A percentile compares a stretch with the other conserved stretches of the same genome.
Evolutionary conservation across 2,888 invertebrate species (phyloP).

Genomic region (Drosophila paucipuncta): DNA sequence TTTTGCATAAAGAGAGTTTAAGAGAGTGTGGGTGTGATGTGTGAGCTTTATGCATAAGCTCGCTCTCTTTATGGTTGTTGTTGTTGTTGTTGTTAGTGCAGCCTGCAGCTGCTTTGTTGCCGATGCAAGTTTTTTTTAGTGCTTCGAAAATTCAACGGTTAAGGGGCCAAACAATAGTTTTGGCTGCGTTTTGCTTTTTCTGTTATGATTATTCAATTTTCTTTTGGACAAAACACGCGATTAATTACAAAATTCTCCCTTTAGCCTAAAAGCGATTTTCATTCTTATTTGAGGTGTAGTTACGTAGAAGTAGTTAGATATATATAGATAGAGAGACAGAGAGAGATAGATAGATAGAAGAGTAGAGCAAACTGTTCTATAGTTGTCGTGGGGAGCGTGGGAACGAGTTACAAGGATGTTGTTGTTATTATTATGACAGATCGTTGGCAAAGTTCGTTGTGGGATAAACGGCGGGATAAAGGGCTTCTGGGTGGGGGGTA

Average conservation of each 20-base stretch:
- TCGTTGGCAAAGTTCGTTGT: slow-evolving; percentile 54
- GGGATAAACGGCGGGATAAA: slow-evolving; percentile 53
- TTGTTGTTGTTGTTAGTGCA: neutral
- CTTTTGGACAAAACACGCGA: slow-evolving; percentile 53
- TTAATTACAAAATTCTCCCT: slow-evolving; percentile 85
- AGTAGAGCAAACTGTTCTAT: slow-evolving; percentile 70
- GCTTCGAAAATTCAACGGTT: slow-evolving; percentile 81
- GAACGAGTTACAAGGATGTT: slow-evolving; percentile 67
- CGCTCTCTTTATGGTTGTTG: slow-evolving; percentile 8
- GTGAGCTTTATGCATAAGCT: slow-evolving; percentile 19
- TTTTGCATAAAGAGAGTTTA: slow-evolving; percentile 12
- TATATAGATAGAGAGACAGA: slow-evolving; percentile 36
- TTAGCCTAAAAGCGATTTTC: slow-evolving; percentile 84
- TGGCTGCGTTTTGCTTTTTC: slow-evolving; percentile 48
- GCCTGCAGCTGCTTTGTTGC: slow-evolving; percentile 56
- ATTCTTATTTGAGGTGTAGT: slow-evolving; percentile 68
- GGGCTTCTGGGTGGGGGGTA: slow-evolving; percentile 30
- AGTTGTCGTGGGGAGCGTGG: slow-evolving; percentile 61
- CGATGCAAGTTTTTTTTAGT: slow-evolving; percentile 67
- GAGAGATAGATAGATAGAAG: slow-evolving; percentile 57
- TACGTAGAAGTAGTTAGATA: slow-evolving; percentile 58
- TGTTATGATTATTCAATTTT: slow-evolving; percentile 13
- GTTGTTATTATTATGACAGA: slow-evolving; percentile 60
- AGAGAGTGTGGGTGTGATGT: slow-evolving; percentile 9
- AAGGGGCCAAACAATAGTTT: slow-evolving; percentile 53